Percentiles rank a stretch among this genome's conserved stretches.
Conservation (phyloP, 2,888 invertebrate genomes). For the Fabriciana adippe region DNA sequence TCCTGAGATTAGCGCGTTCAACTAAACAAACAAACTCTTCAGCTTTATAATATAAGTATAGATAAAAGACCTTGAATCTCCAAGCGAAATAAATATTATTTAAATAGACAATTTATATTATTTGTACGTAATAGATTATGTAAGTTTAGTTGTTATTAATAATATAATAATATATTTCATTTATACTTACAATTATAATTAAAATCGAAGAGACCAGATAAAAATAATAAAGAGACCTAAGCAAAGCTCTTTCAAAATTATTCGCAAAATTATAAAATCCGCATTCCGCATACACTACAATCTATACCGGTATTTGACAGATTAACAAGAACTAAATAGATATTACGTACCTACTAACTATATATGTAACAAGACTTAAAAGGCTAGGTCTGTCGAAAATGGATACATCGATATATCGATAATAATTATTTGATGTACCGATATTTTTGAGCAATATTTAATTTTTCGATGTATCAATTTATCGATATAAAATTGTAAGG, state of each 20-base stretch:
- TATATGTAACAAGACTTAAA: too few species aligned
- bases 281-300: conserved; percentile 1
- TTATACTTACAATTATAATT: conserved; percentile 11
- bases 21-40: too few species aligned
- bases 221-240: not conserved
- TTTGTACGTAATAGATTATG: conserved; percentile 42
- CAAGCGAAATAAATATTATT: conserved; percentile 1
- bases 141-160: conserved; percentile 31
- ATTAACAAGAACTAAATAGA: not conserved
- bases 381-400: too few species aligned
- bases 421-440: too few species aligned
- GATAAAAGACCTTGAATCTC: conserved; percentile 43
- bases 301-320: conserved; percentile 14
- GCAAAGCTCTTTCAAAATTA: not conserved
- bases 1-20: too few species aligned
- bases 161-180: not conserved
- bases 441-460: too few species aligned
- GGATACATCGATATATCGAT: too few species aligned
- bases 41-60: too few species aligned
- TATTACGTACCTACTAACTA: not conserved
- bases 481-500: too few species aligned
- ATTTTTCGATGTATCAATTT: too few species aligned
- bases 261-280: conserved; percentile 5
- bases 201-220: not conserved
- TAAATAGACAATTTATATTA: conserved; percentile 8